A percentile compares a stretch with the other conserved stretches of the same genome.
phyloP scores from a whole-genome alignment of 92 coral and sea anemone species.

The Galaxea fascicularis region DNA sequence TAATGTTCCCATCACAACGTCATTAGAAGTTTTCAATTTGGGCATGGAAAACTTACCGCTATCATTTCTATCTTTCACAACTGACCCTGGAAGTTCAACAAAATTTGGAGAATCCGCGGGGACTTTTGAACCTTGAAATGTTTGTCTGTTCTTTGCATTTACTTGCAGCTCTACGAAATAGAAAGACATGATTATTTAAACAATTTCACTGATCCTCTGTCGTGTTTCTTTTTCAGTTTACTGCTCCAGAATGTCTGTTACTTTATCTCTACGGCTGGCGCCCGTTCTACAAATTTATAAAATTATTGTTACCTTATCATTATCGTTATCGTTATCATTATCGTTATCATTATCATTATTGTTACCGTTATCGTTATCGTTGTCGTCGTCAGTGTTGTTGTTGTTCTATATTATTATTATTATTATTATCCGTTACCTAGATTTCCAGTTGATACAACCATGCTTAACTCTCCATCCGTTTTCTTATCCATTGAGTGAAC shows the following conservation, averaged over 20 bases:
- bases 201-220: neutral
- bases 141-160: constrained; percentile 24
- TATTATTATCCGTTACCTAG: constrained; percentile 56
- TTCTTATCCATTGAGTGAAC: constrained; percentile 27
- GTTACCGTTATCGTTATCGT: no score
- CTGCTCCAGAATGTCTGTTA: neutral
- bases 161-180: constrained; percentile 53
- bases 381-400: no score
- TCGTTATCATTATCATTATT: no score
- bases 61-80: constrained; percentile 38
- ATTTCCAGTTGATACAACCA: constrained; percentile 32
- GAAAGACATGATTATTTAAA: neutral
- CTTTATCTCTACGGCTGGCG: neutral
- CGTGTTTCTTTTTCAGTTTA: neutral
- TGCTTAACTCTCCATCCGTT: constrained; percentile 1
- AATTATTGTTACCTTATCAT: no score
- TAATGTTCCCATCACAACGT: no score
- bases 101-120: constrained; percentile 1
- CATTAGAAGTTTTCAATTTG: no score
- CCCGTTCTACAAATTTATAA: neutral
- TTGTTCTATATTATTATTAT: no score
- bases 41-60: constrained; percentile 30
- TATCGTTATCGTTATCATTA: no score
- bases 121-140: constrained; percentile 38
- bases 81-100: constrained; percentile 38